Evolutionary conservation across 1,140 invertebrate species (phyloP), one percentile per base, ranked within the genome.

Genomic region (Drosophila hydei): DNA sequence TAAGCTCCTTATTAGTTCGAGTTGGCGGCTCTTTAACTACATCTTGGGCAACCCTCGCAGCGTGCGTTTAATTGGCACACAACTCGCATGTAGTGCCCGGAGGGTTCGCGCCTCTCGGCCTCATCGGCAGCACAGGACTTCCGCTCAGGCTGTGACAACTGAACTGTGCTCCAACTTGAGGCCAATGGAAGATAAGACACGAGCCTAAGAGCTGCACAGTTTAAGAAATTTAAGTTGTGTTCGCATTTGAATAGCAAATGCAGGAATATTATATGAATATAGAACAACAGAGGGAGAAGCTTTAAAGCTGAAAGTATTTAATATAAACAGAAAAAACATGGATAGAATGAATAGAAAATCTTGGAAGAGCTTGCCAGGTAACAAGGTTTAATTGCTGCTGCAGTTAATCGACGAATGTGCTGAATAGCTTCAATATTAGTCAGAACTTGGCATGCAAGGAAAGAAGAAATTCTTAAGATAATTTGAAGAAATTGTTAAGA

Each of bases 1-100:
- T 64, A 69, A 64, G 58, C 61, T 59, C 65, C 38, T 79, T 79
- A 75, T 71, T 71, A 75, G 77, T 70, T 70, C 42, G 62, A 48
- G 63, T 55, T 71, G 72, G 47, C 12, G 12, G 38, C 62, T 63
- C 45, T 42, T 54, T 54, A 9, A 14, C 40, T 68, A 68, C 51
- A 60, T 42, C 51, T 75, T 42, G 8, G 38, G 38, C 38, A 19
- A 55, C 12, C 45, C 54, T 64, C 55, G 38, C 38, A 8, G 3
- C 23, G 56, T 51, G 42, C 12, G 45, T 55, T 71, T 71, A 71
- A 65, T 71, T 71, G 68, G 45, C 61, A 33, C 40, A 50, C 51
- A 30, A 16, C 1, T 27, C 16, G 27, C 23, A 16, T 48, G 14
- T 23, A 33, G 23, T 21, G 43, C 60, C 43, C 36, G 19, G 19